Evolutionary conservation across 2,113 vertebrate genomes (phyloP).

Genomic region (Oxyura jamaicensis): DNA sequence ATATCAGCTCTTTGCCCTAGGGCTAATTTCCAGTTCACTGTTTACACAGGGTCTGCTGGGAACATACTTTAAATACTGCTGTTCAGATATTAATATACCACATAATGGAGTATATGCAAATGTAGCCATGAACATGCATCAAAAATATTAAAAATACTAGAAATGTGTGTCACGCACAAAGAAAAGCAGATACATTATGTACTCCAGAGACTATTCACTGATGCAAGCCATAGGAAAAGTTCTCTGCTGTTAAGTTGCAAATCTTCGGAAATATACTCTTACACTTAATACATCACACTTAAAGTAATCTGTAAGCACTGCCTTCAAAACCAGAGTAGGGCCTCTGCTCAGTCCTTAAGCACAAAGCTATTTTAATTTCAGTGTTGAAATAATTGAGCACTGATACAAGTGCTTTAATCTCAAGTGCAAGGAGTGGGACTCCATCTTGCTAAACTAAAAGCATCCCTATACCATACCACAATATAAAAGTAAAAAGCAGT

Average conservation of each 20-base stretch:
- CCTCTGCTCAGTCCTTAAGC: background rate
- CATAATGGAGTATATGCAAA: background rate
- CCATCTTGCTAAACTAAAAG: background rate
- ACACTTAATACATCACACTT: background rate
- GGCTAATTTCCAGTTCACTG: background rate
- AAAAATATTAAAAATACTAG: background rate
- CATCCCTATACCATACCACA: too few species aligned
- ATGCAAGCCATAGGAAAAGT: background rate
- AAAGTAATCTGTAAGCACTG: background rate
- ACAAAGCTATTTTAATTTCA: background rate
- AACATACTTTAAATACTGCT: background rate
- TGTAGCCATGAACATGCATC: background rate
- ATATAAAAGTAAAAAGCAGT: background rate
- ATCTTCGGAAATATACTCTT: background rate
- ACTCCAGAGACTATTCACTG: background rate
- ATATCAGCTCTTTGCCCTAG: background rate
- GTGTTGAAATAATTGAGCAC: background rate
- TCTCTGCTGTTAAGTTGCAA: background rate
- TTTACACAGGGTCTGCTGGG: conserved; percentile 29
- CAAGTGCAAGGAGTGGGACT: background rate
- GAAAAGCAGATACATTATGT: background rate
- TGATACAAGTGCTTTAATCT: background rate
- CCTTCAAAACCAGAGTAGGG: background rate
- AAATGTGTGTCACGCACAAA: background rate
- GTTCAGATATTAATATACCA: background rate